Evolutionary conservation across 1,140 invertebrate species (phyloP), one percentile per base, ranked within the genome.

Genomic region (Apolygus lucorum): DNA sequence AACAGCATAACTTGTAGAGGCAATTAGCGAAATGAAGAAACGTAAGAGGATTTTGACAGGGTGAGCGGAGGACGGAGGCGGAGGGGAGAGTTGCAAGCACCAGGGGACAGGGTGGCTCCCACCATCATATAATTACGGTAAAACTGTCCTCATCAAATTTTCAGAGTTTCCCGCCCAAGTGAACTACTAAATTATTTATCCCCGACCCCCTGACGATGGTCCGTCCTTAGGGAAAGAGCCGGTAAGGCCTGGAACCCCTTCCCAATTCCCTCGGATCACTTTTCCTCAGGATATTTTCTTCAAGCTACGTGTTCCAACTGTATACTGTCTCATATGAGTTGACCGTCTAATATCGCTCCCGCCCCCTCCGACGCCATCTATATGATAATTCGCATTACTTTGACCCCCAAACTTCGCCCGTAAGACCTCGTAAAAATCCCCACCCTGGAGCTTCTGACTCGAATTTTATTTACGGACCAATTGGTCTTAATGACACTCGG

Each of bases 71-170:
- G n/a, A n/a, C n/a, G n/a, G n/a, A n/a, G n/a, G n/a, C n/a, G n/a
- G n/a, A n/a, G n/a, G n/a, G n/a, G n/a, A n/a, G n/a, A n/a, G n/a
- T n/a, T n/a, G n/a, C n/a, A n/a, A n/a, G n/a, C n/a, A n/a, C n/a
- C n/a, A n/a, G n/a, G n/a, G n/a, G n/a, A n/a, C n/a, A n/a, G n/a
- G n/a, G n/a, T n/a, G n/a, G n/a, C 17, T 24, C 54, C 54, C 54
- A 4, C 54, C 54, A 49, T 49, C 54, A 24, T 59, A 59, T 59
- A 59, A 59, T 59, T 59, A 59, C 54, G 54, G 54, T 59, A 59
- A 59, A 59, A 59, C 54, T 59, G 54, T 59, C 54, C 54, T 59
- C 22, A 59, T 59, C 54, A 59, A 59, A 59, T 59, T 59, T 59
- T 59, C 54, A 59, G n/a, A 24, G 54, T 4, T 24, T 59, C 54